Conservation (phyloP, 2,797 vertebrate species). For the Apogon talboti region DNA sequence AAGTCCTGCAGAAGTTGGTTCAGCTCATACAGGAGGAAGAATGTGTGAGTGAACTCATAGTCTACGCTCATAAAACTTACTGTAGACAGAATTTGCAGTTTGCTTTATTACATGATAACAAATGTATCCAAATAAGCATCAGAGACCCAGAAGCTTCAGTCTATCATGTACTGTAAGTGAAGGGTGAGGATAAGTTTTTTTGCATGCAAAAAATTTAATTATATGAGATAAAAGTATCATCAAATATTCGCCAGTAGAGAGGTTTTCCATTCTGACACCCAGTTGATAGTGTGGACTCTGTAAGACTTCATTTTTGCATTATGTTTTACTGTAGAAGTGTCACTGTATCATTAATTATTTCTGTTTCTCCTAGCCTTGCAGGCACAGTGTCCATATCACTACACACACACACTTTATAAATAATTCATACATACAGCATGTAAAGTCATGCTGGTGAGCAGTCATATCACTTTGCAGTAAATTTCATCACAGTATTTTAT, state of each 20-base stretch:
- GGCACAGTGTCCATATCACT: conserved; percentile 46
- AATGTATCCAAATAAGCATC: too few relatives aligned
- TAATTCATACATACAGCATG: conserved; percentile 66
- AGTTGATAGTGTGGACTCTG: conserved; percentile 13
- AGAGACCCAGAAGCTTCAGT: too few relatives aligned
- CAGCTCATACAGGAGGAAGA: conserved; percentile 92
- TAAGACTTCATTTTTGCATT: conserved; percentile 38
- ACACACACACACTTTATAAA: conserved; percentile 54
- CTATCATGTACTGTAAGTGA: too few relatives aligned
- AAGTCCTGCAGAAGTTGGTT: conserved; percentile 91
- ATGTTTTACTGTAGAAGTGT: conserved; percentile 35
- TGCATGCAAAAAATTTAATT: neutral
- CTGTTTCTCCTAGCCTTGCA: conserved; percentile 27
- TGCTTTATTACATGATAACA: neutral
- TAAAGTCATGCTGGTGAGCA: conserved; percentile 45
- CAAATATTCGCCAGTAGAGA: conserved; percentile 1
- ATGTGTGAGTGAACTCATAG: conserved; percentile 85
- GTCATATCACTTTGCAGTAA: conserved; percentile 37
- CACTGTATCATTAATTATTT: conserved; percentile 63
- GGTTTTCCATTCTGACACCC: neutral
- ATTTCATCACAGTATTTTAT: conserved; percentile 24
- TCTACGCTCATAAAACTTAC: conserved; percentile 4
- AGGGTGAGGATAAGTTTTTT: conserved; percentile 2
- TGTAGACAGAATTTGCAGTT: neutral
- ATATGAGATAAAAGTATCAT: conserved; percentile 1